Percentiles rank a stretch among this genome's conserved stretches.
Evolutionary conservation across 1,140 invertebrate species (phyloP).

Genomic region (Drosophila cardini): DNA sequence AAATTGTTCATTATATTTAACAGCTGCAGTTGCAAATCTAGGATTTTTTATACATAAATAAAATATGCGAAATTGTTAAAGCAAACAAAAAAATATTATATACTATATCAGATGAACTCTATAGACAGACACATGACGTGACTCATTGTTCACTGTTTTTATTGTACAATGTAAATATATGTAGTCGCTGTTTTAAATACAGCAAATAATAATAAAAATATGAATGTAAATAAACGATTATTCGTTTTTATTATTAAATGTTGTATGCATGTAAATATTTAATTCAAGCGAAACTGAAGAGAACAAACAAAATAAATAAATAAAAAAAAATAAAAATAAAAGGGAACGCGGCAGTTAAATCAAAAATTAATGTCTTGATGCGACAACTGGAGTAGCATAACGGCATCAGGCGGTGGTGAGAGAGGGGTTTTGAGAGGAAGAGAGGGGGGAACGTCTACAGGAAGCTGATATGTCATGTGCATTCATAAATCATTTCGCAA

Average conservation of each 20-base stretch:
- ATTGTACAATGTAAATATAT: conserved; percentile 21
- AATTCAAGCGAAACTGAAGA: conserved; percentile 60
- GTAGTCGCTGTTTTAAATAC: conserved; percentile 39
- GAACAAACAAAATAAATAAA: neutral
- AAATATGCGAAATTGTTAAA: conserved; percentile 5
- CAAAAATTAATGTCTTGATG: conserved; percentile 75
- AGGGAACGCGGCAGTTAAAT: conserved; percentile 45
- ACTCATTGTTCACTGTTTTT: conserved; percentile 31
- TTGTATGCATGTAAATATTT: conserved; percentile 36
- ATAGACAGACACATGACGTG: neutral
- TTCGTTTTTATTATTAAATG: conserved; percentile 20
- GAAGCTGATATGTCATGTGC: conserved; percentile 80
- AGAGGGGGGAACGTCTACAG: conserved; percentile 22
- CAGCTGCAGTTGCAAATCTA: conserved; percentile 12
- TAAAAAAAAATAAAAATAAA: neutral
- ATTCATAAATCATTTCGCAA: conserved; percentile 81
- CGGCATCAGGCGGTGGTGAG: neutral
- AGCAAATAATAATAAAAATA: conserved; percentile 23
- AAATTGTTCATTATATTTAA: conserved; percentile 44
- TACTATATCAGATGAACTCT: conserved; percentile 27
- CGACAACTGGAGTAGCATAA: conserved; percentile 49
- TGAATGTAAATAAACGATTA: conserved; percentile 26
- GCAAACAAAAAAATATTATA: conserved; percentile 13
- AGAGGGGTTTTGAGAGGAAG: conserved; percentile 6
- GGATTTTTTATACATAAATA: conserved; percentile 20